These are phyloP conservation scores for Marasmarcha lunaedactyla DNA, from an alignment of 2,888 invertebrate genomes.

Conservation along the genomic window DNA sequence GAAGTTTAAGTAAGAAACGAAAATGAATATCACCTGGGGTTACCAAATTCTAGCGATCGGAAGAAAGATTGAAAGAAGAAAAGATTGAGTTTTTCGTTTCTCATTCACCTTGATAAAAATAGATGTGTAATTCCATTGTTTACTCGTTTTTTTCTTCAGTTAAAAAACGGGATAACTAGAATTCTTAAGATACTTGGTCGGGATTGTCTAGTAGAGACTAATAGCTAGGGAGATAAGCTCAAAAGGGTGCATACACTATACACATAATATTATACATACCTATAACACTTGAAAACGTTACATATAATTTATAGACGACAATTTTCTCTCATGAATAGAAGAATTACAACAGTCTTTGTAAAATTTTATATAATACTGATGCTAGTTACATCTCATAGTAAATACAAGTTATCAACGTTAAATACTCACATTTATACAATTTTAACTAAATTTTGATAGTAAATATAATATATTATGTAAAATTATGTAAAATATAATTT, in stretches of 20 bases:
- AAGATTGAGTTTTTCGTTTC: too few species aligned
- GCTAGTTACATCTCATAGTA: slow-evolving; percentile 31
- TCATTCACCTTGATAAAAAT: too few species aligned
- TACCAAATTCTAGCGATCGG: too few species aligned
- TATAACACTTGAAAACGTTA: slow-evolving; percentile 39
- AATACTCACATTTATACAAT: slow-evolving; percentile 17
- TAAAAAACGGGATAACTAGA: slow-evolving; percentile 20
- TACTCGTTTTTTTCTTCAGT: too few species aligned
- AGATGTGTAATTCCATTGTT: too few species aligned
- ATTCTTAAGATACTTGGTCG: slow-evolving; percentile 66
- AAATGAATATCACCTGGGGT: too few species aligned
- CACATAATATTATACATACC: slow-evolving; percentile 22
- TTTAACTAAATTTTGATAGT: slow-evolving; percentile 28
- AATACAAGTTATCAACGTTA: slow-evolving; percentile 17
- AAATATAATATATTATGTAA: slow-evolving; percentile 34
- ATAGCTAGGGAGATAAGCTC: slow-evolving; percentile 62
- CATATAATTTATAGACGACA: slow-evolving; percentile 24
- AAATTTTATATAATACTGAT: slow-evolving; percentile 61
- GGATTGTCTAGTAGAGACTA: slow-evolving; percentile 63
- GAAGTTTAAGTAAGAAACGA: too few species aligned
- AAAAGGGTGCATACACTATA: slow-evolving; percentile 54
- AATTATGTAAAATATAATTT: slow-evolving; percentile 32
- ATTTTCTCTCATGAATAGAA: slow-evolving; percentile 53
- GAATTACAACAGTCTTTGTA: slow-evolving; percentile 60
- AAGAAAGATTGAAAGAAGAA: too few species aligned